Evolutionary conservation across 37 sponge, comb jelly and placozoan genomes (phyloP).

Genomic region (Ianthella basta): DNA sequence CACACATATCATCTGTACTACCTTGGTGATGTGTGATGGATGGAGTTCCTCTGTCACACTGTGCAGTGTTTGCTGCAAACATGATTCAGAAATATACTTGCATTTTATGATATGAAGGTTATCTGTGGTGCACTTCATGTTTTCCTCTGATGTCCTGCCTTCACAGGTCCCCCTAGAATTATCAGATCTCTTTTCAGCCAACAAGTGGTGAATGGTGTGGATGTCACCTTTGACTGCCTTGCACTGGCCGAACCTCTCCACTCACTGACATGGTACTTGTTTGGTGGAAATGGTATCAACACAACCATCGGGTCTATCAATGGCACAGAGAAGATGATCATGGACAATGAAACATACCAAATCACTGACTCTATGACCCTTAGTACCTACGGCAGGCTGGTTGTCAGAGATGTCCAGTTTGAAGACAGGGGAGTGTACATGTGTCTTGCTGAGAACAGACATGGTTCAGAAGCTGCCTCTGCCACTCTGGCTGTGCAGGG

Average conservation of each 20-base stretch:
- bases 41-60: no score
- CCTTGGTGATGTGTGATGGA: no score
- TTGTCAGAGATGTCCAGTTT: slow-evolving; percentile 46
- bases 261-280: slow-evolving; percentile 49
- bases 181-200: slow-evolving; percentile 26
- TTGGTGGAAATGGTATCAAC: slow-evolving; percentile 5
- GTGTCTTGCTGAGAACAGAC: slow-evolving; percentile 51
- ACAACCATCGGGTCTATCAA: not conserved
- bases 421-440: slow-evolving; percentile 68
- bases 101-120: no score
- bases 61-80: no score
- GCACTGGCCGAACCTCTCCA: slow-evolving; percentile 63
- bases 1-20: no score
- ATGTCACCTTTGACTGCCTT: slow-evolving; percentile 46
- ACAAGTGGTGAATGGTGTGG: slow-evolving; percentile 44
- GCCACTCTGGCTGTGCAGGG: slow-evolving; percentile 73
- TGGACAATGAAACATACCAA: slow-evolving; percentile 28
- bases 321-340: not conserved
- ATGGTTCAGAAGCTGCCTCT: slow-evolving; percentile 14
- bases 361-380: not conserved
- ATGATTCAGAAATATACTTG: no score
- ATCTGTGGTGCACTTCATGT: no score
- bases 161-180: slow-evolving; percentile 63
- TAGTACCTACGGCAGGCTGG: slow-evolving; percentile 46
- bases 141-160: no score